Conservation (phyloP, 2,797 vertebrate genomes). For the Notolepis coatsorum region DNA sequence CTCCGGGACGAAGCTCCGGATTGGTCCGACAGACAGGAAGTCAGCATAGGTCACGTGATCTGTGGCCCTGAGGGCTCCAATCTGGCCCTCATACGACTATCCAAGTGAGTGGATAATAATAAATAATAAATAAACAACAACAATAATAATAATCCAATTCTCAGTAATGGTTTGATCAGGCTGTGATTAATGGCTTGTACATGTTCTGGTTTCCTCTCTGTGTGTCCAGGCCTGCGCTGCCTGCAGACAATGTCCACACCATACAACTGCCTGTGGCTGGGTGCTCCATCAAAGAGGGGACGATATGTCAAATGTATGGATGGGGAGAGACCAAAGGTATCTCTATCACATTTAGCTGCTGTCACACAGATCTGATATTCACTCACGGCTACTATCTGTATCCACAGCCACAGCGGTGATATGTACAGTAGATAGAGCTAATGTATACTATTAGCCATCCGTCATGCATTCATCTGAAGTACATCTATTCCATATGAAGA, state of each 20-base stretch:
- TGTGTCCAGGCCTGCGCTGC: conserved; percentile 85
- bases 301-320: conserved; percentile 93
- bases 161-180: not conserved
- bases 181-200: not conserved
- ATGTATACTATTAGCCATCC: too few relatives aligned
- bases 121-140: not conserved
- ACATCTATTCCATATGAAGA: too few relatives aligned
- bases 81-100: conserved; percentile 91
- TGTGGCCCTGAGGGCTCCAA: conserved; percentile 94
- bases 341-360: conserved; percentile 11
- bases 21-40: conserved; percentile 86
- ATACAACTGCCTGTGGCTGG: conserved; percentile 93
- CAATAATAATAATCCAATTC: conserved; percentile 10
- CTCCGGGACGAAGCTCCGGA: conserved; percentile 86
- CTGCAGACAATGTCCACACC: conserved; percentile 88
- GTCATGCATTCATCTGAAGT: too few relatives aligned
- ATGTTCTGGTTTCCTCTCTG: conserved; percentile 27
- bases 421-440: too few relatives aligned
- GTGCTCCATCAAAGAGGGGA: conserved; percentile 92
- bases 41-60: conserved; percentile 91
- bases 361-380: too few relatives aligned
- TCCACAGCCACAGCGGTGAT: too few relatives aligned
- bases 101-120: conserved; percentile 81
- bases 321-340: conserved; percentile 99
- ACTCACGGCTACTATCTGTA: not conserved